These are phyloP conservation scores for Hesperia comma DNA, from an alignment of 2,888 invertebrate species.

Conservation along the genomic window DNA sequence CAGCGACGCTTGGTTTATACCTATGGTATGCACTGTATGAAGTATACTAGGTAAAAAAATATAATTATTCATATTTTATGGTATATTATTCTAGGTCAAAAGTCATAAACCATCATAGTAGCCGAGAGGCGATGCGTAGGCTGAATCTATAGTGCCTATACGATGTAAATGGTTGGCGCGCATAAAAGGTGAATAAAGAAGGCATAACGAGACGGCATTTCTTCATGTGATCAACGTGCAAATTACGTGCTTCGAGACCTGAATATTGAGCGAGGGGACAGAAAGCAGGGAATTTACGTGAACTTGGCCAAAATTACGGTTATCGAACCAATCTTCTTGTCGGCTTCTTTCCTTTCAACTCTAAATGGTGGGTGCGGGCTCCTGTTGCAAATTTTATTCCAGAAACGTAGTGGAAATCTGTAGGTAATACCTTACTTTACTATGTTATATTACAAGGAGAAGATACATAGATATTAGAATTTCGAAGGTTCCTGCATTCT, in stretches of 20 bases:
- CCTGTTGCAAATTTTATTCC: constrained; percentile 55
- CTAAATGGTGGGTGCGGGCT: constrained; percentile 30
- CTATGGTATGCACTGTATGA: too few species aligned
- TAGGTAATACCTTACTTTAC: constrained; percentile 52
- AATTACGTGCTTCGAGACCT: constrained; percentile 71
- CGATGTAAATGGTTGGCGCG: neutral
- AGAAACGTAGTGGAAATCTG: constrained; percentile 50
- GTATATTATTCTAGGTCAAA: neutral
- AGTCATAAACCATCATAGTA: neutral
- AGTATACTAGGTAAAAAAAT: too few species aligned
- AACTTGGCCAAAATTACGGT: constrained; percentile 70
- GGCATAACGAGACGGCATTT: constrained; percentile 69
- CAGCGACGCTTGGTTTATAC: too few species aligned
- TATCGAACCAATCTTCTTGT: constrained; percentile 62
- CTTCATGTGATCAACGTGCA: constrained; percentile 69
- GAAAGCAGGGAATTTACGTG: constrained; percentile 60
- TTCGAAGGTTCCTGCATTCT: too few species aligned
- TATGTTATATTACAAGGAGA: neutral
- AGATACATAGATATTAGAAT: too few species aligned
- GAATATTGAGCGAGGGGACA: constrained; percentile 70
- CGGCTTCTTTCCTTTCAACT: constrained; percentile 39
- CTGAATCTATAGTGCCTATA: neutral
- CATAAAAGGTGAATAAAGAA: constrained; percentile 68
- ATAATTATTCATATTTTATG: too few species aligned
- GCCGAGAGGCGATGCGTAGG: neutral